Evolutionary conservation across 2,888 invertebrate species (phyloP), one percentile per base, ranked within the genome.

Genomic region (Priocnemis perturbator): DNA sequence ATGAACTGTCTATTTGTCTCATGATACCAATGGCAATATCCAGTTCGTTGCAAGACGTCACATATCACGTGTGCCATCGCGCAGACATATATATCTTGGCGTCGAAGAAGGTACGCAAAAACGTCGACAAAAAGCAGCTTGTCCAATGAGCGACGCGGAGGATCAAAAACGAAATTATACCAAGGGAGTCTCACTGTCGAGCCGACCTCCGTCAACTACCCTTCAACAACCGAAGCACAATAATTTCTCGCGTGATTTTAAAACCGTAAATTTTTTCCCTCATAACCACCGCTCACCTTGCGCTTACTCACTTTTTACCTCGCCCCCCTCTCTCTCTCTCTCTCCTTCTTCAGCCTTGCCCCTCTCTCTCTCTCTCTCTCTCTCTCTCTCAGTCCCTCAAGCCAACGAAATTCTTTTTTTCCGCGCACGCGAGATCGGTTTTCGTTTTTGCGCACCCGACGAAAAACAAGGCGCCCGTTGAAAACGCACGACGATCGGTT

Each of bases 181-280:
- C 3, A 2, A 69, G 67, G 60, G 63, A 69, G 65, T 60, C 62
- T 58, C 57, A 62, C 68, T n/a, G 69, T 57, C 53, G n/a, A 60
- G 44, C 45, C 37, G 59, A 47, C 14, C 3, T n/a, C 50, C 45
- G 48, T 56, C 63, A 45, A 52, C 19, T 15, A 26, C 69, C 56
- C 63, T 21, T 26, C 17, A 17, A 60, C 64, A 71, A 64, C 44
- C 62, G 66, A 63, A 73, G 85, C 81, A 83, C 84, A 88, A 88
- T 88, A 88, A 89, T 89, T 89, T 88, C 85, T 88, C 88, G 88
- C 85, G 83, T 88, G 88, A 89, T 89, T 88, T 88, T 87, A 88
- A 88, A 88, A 88, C 88, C 88, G 89, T 89, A 89, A 89, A 88
- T 87, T 88, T 88, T 88, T 87, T 88, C 72, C 73, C 76, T 74